Conservation (phyloP, 2,888 invertebrate genomes). For the Platypus cylindrus region DNA sequence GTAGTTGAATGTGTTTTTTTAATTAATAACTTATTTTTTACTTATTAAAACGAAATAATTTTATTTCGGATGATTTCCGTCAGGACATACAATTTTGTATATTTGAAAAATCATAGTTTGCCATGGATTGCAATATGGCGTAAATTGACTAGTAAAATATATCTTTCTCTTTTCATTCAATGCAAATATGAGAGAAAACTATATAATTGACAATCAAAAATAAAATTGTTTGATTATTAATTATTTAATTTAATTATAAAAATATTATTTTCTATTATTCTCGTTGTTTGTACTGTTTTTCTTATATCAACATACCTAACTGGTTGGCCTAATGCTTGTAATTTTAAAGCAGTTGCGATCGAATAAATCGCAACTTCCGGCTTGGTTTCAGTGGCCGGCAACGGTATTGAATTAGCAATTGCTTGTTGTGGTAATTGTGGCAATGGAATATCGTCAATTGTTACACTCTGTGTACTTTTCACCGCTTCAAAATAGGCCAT, state of each 20-base stretch:
- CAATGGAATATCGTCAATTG: conserved; percentile 89
- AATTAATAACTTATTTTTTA: no score
- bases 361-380: conserved; percentile 35
- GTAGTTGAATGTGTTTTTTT: no score
- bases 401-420: conserved; percentile 27
- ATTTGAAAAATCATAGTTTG: no score
- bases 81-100: no score
- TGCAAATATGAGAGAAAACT: no score
- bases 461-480: conserved; percentile 87
- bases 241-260: neutral
- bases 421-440: conserved; percentile 52
- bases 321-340: conserved; percentile 29
- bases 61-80: no score
- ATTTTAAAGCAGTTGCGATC: conserved; percentile 34
- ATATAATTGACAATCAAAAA: conserved; percentile 2
- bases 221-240: neutral
- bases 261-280: neutral
- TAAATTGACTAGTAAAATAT: no score
- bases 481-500: conserved; percentile 92
- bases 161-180: no score
- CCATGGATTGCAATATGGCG: no score
- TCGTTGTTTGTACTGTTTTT: conserved; percentile 1
- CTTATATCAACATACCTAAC: conserved; percentile 9
- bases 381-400: conserved; percentile 31
- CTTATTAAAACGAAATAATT: no score